Base-by-base conservation (phyloP, 2,113 vertebrate genomes). In the Hippocampus zosterae region DNA sequence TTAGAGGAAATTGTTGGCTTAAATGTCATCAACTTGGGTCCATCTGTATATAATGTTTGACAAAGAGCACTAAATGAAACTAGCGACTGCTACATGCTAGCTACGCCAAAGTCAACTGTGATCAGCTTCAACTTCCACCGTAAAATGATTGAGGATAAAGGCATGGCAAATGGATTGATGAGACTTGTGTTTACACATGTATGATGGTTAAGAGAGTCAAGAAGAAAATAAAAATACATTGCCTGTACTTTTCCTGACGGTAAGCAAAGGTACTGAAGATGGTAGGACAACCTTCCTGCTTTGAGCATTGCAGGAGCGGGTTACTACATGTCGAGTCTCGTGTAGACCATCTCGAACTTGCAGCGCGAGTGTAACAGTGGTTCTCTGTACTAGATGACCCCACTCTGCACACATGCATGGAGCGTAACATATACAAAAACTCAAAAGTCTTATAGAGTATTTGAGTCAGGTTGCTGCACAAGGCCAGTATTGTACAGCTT, bases 311-410 rank as follows among this genome's bases (percentile, higher is more conserved):
- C 42, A 46, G 41, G 8, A 27, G 63, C 63, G 27, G n/a, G 63
- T 46, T 27, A 4, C 23, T 18, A 65, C 63, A 65, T 46, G 62
- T 25, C 10, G 41, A 65, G 15, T 25, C 21, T 46, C 42, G 25
- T 23, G 41, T 46, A 65, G 12, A 46, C 42, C 42, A 27, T 46
- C 63, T 46, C 23, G 7, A 25, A 48, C 11, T 23, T 44, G 62
- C 13, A n/a, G 69, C 33, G 53, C n/a, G 52, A 44, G 69, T 27
- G 60, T 74, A 85, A 88, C 84, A 88, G 67, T 79, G 81, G 65
- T 48, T 42, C 81, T 73, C 72, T 86, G 84, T 72, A 87, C 69
- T 84, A 78, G 68, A 85, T 83, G 52, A 67, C 68, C 75, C 68
- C 62, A 27, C 62, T 59, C 53, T 27, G 55, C 64, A 68, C 66